Percentiles rank a stretch among this genome's conserved stretches.
These are phyloP conservation scores for Papilio glaucus DNA, from an alignment of 1,140 invertebrate species.

Conservation along the genomic window DNA sequence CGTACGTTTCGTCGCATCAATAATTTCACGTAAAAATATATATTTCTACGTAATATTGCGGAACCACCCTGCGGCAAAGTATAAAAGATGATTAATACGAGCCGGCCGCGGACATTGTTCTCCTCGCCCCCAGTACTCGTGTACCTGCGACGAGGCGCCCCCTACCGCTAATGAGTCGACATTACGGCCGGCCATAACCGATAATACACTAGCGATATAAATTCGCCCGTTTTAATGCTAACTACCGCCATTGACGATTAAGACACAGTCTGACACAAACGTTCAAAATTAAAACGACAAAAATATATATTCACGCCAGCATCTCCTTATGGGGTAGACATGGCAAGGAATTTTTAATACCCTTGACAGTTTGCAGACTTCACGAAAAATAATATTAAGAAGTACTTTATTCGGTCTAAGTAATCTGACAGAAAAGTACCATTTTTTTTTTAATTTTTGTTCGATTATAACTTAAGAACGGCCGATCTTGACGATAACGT, in stretches of 20 bases:
- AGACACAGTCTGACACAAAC: not conserved
- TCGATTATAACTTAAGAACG: too few relatives aligned
- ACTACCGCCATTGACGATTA: not conserved
- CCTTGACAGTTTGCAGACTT: not conserved
- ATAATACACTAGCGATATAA: conserved; percentile 46
- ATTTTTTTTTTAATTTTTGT: too few relatives aligned
- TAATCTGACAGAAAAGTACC: too few relatives aligned
- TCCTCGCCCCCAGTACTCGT: conserved; percentile 52
- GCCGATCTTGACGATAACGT: too few relatives aligned
- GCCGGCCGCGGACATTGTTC: conserved; percentile 65
- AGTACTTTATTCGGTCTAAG: too few relatives aligned
- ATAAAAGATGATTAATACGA: conserved; percentile 74
- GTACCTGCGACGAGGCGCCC: conserved; percentile 64
- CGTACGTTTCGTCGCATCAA: not conserved
- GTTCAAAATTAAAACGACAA: not conserved
- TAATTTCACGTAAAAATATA: not conserved
- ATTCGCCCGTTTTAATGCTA: conserved; percentile 43
- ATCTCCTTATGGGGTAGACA: not conserved
- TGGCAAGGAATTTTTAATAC: not conserved
- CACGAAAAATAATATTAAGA: too few relatives aligned
- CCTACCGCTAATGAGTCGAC: conserved; percentile 70
- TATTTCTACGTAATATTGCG: not conserved
- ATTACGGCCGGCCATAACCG: conserved; percentile 51
- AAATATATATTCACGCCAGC: not conserved
- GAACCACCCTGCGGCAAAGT: conserved; percentile 53